Base-by-base conservation (phyloP, 1,140 invertebrate species). In the Drosophila pruinosa region DNA sequence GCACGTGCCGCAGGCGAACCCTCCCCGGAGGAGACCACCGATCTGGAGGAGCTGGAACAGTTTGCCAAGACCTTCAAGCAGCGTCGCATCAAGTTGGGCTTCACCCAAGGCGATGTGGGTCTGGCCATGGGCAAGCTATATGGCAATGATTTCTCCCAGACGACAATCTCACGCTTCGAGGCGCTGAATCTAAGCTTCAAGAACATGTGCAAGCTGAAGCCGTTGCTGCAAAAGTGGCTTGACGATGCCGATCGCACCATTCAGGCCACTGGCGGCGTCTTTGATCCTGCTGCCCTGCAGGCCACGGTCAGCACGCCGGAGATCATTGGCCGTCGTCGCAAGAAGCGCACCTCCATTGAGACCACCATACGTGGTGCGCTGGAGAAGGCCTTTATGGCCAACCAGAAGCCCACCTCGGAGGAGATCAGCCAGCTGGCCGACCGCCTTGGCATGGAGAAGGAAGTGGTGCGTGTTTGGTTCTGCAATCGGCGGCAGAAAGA, bases 201-300 rank as follows among this genome's bases (percentile, higher is more conserved):
- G 92, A 99, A 99, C 91, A 99, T 99, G 98, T 99, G 98, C 93
- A 99, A 99, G 91, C 92, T 99, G 83, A 99, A 99, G 92, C 98
- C 98, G 1, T 92, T 99, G 39, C 93, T 99, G 8, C 97, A 99
- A 90, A 99, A 99, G 92, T 99, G 98, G 98, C 92, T 99, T 31
- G 96, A 98, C 86, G 98, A 99, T 91, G 98, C 98, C 0, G 98
- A 99, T 92, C 96, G 96, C 73, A 96, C 97, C 1, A 92, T 98
- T 71, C 95, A 95, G 82, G 97, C 97, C 85, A 96, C 96, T 0
- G 90, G 90, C 28, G 90, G 90, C 0, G 85, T 91, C 41, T 91
- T 90, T 12, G 90, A 91, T 90, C 95, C 95, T 0, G 95, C 95
- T 31, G 92, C 95, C 0, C 89, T 96, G 21, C 95, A 95, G 81